phyloP scores from a whole-genome alignment of 2,113 vertebrate species.

The Pycnonotus jocosus region DNA sequence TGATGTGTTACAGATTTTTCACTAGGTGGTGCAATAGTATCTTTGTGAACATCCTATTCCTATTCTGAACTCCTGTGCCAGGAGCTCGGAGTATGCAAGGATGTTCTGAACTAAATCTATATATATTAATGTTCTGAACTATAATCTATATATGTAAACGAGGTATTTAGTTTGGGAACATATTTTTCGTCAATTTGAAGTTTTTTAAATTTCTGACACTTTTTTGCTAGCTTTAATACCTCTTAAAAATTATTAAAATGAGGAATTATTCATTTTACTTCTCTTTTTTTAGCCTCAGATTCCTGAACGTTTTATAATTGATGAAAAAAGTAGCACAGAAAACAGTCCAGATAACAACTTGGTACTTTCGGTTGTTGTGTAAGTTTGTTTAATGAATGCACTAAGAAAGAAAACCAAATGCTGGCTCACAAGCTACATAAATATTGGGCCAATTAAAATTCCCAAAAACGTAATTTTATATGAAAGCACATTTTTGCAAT shows the following conservation, averaged over 20 bases:
- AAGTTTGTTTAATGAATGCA: not conserved
- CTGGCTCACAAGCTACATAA: not conserved
- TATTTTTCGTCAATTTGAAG: not conserved
- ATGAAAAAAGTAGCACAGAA: not conserved
- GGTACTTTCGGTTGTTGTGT: not conserved
- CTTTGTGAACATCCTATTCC: not conserved
- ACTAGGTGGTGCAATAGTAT: constrained; percentile 33
- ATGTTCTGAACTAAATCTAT: not conserved
- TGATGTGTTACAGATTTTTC: not conserved
- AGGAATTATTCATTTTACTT: not conserved
- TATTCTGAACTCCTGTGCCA: too few relatives aligned
- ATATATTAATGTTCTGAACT: too few relatives aligned
- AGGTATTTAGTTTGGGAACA: not conserved
- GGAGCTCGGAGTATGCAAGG: not conserved
- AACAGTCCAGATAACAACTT: not conserved
- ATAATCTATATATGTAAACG: too few relatives aligned
- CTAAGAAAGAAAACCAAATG: not conserved
- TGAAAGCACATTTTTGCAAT: not conserved
- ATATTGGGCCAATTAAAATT: not conserved
- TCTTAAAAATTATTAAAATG: not conserved
- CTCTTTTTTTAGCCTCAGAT: not conserved
- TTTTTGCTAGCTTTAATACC: not conserved
- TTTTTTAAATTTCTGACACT: not conserved
- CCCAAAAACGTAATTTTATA: not conserved
- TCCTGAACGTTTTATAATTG: not conserved